Evolutionary conservation across 2,888 invertebrate genomes (phyloP).

Genomic region (Petrophora chlorosata): DNA sequence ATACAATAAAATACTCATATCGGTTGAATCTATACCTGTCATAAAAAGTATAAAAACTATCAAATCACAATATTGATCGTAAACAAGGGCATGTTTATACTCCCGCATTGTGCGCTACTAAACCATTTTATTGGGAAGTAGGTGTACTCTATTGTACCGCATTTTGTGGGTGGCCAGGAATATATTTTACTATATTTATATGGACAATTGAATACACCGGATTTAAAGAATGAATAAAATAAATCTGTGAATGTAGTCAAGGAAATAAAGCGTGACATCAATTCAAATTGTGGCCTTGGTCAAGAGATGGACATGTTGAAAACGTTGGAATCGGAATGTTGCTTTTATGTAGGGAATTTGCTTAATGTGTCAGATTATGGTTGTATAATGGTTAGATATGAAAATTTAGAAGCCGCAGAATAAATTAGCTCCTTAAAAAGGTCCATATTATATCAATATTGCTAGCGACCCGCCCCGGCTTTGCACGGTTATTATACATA

Average conservation of each 20-base stretch:
- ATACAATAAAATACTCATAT: too few species aligned
- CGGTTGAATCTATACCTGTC: too few species aligned
- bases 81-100: slow-evolving; percentile 16
- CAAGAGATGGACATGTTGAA: too few species aligned
- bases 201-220: slow-evolving; percentile 5
- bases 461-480: too few species aligned
- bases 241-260: not conserved
- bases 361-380: too few species aligned
- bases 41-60: slow-evolving; percentile 10
- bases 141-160: slow-evolving; percentile 16
- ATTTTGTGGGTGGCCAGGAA: slow-evolving; percentile 24
- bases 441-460: too few species aligned
- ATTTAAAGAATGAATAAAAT: slow-evolving; percentile 1
- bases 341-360: too few species aligned
- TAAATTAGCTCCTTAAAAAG: too few species aligned
- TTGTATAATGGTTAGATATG: too few species aligned
- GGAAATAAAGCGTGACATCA: not conserved
- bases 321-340: too few species aligned
- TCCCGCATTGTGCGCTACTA: slow-evolving; percentile 12
- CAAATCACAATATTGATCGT: slow-evolving; percentile 21
- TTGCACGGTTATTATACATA: too few species aligned
- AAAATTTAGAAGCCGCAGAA: too few species aligned
- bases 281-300: slow-evolving; percentile 1
- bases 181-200: slow-evolving; percentile 6
- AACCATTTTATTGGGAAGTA: slow-evolving; percentile 20